Base-by-base conservation (phyloP, 2,888 invertebrate genomes). In the Phyllotreta striolata region DNA sequence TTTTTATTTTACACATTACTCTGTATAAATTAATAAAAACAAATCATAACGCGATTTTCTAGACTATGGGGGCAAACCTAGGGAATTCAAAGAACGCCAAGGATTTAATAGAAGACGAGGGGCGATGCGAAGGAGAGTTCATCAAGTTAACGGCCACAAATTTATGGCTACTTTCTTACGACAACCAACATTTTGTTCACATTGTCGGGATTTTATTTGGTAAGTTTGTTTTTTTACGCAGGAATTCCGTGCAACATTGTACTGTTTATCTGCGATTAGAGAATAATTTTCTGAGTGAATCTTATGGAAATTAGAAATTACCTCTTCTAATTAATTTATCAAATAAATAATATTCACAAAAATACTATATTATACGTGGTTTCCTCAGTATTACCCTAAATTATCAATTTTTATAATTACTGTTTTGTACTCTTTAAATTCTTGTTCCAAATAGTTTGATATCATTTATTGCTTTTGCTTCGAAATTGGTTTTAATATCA, bases 141-240 rank as follows among this genome's bases (percentile, higher is more conserved):
- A 99, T 84, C 96, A 98, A 86, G 91, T 91, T 77, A 97, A 94
- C 84, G 98, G 98, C 52, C 99, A 99, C 87, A 99, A 99, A 86
- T 99, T 99, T 85, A 98, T 99, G 98, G 98, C 98, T 72, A 98
- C 98, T 70, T 97, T 96, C 84, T 88, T 99, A 77, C 89, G 96
- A 57, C 99, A 99, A 84, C 98, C 98, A 72, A 98, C 98, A 75
- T 99, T 99, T 86, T 99, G 99, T 88, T 97, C 97, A 79, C 96
- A 98, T 85, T 99, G 99, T 85, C 90, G 93, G 75, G 97, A 98
- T 84, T 99, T 99, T 84, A 98, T 99, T 82, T 98, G 98, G 98
- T 96, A 82, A 85, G 88, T 83, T 10, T 35, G 37, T 47, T 43
- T 43, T n/a, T 35, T 56, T 41, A 9, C n/a, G 24, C 56, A 8